phyloP scores from a whole-genome alignment of 2,797 vertebrate species.

The Acropternis orthonyx region DNA sequence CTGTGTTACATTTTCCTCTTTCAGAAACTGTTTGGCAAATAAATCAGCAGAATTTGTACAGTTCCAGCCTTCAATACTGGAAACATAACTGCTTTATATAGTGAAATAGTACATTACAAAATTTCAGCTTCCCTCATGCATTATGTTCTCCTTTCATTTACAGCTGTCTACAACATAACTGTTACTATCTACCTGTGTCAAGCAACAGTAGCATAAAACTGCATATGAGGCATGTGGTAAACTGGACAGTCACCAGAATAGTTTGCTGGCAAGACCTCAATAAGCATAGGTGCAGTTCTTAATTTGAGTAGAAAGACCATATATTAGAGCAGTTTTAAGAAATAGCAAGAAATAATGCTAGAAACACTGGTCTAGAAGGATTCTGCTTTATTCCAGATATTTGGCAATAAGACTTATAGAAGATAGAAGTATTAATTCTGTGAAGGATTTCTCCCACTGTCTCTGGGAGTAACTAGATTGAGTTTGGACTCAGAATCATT shows the following conservation, averaged over 20 bases:
- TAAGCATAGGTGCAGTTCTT: background rate
- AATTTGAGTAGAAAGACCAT: background rate
- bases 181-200: background rate
- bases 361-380: background rate
- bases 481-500: background rate
- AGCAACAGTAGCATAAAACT: background rate
- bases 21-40: background rate
- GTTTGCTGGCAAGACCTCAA: background rate
- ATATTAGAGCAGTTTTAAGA: background rate
- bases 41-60: background rate
- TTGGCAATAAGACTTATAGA: background rate
- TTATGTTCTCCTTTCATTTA: background rate
- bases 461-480: background rate
- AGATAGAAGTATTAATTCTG: background rate
- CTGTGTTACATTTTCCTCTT: background rate
- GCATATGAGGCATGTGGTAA: background rate
- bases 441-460: background rate
- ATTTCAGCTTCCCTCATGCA: background rate
- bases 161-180: background rate
- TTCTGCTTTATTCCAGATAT: background rate
- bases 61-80: background rate
- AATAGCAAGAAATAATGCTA: background rate
- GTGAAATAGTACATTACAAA: background rate
- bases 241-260: background rate
- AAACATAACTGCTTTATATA: background rate